These are phyloP conservation scores for Cyphomyrus plagiostoma DNA, from an alignment of 2,113 vertebrate genomes.

Conservation along the genomic window DNA sequence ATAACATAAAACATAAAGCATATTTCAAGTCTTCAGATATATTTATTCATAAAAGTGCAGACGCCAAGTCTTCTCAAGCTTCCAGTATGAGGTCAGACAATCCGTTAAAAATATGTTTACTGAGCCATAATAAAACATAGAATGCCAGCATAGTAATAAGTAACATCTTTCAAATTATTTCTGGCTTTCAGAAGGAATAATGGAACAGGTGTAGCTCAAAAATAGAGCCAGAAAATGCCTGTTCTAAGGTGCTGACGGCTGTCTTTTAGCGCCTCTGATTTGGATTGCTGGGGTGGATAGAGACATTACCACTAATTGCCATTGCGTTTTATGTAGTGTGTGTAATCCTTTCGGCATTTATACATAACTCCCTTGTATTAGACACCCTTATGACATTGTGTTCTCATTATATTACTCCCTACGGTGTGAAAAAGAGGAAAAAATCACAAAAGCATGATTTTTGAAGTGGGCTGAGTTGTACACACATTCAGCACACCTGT, in stretches of 20 bases:
- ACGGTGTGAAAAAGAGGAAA: neutral
- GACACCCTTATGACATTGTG: neutral
- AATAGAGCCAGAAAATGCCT: neutral
- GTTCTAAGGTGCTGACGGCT: no score
- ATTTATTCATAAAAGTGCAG: neutral
- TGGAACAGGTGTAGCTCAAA: neutral
- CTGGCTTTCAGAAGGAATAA: neutral
- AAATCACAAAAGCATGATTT: neutral
- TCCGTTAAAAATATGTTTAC: neutral
- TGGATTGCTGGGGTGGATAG: neutral
- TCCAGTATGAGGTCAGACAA: neutral
- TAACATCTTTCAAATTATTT: neutral
- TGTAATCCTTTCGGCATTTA: conserved; percentile 10
- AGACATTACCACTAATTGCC: neutral
- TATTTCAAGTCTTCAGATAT: neutral
- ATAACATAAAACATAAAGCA: neutral
- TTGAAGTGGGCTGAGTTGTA: neutral
- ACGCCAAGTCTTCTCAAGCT: neutral
- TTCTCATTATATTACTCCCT: conserved; percentile 14
- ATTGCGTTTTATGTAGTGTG: neutral
- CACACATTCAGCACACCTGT: neutral
- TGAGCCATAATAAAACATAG: neutral
- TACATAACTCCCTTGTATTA: neutral
- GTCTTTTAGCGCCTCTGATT: neutral
- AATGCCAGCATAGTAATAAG: neutral